Evolutionary conservation across 2,113 vertebrate genomes (phyloP).

Genomic region (Mesocricetus auratus): DNA sequence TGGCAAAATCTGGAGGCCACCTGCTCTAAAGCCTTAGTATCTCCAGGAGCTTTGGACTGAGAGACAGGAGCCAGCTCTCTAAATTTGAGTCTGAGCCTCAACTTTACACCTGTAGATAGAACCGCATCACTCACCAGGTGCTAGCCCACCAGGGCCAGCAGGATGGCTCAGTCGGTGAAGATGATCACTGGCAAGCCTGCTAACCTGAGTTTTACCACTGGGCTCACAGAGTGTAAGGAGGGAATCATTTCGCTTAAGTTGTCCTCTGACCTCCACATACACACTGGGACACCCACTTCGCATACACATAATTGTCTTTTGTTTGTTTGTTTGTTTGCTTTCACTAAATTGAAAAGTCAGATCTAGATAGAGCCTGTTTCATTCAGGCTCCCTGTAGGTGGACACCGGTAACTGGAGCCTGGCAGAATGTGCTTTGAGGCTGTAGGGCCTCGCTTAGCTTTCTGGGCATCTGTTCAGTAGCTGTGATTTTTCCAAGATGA

Average conservation of each 20-base stretch:
- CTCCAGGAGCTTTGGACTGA: not conserved
- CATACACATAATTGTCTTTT: not conserved
- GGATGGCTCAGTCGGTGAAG: not conserved
- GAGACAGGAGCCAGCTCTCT: not conserved
- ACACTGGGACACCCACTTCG: not conserved
- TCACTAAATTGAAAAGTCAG: not conserved
- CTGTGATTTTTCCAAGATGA: constrained; percentile 68
- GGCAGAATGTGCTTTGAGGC: constrained; percentile 56
- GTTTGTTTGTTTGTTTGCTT: too few species aligned
- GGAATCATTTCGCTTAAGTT: not conserved
- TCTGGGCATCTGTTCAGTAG: constrained; percentile 43
- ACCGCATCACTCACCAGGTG: too few species aligned
- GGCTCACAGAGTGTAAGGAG: too few species aligned
- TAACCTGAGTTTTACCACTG: accelerated
- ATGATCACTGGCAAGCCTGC: not conserved
- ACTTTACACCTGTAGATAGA: not conserved
- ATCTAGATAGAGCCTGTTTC: not conserved
- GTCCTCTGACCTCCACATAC: not conserved
- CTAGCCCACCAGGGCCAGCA: not conserved
- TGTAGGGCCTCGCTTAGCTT: constrained; percentile 60
- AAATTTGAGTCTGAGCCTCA: not conserved
- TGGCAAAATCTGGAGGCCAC: not conserved
- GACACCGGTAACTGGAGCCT: constrained; percentile 12
- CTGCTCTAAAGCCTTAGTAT: not conserved
- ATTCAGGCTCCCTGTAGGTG: not conserved